Conservation (phyloP, 2,113 vertebrate genomes). For the Periophthalmodon schlosseri region DNA sequence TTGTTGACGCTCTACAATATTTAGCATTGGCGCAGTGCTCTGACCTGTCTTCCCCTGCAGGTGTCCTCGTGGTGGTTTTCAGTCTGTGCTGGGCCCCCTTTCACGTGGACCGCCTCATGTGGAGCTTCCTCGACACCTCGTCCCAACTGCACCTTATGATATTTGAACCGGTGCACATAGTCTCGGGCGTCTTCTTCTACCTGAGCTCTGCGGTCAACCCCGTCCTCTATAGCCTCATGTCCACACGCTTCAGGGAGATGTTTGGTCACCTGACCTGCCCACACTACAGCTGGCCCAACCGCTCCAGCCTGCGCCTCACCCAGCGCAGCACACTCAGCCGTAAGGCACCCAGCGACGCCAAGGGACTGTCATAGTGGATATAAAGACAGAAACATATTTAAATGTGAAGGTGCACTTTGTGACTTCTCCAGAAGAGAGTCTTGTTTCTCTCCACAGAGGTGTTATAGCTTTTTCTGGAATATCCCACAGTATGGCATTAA, state of each 20-base stretch:
- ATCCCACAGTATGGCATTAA: no score
- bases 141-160: conserved; percentile 67
- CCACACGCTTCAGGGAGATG: conserved; percentile 87
- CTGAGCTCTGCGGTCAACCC: conserved; percentile 87
- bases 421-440: no score
- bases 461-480: no score
- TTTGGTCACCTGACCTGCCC: conserved; percentile 82
- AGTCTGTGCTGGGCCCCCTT: conserved; percentile 93
- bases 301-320: conserved; percentile 65
- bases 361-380: background rate
- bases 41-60: conserved; percentile 58
- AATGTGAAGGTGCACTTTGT: no score
- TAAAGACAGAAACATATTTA: background rate
- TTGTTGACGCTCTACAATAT: no score
- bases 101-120: conserved; percentile 87
- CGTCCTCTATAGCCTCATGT: conserved; percentile 94
- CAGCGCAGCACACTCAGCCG: conserved; percentile 72
- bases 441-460: no score
- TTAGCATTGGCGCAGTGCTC: background rate
- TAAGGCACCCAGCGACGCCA: conserved; percentile 4
- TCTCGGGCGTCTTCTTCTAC: conserved; percentile 90
- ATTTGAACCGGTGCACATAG: conserved; percentile 81
- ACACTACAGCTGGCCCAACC: accelerated
- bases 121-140: conserved; percentile 82
- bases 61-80: conserved; percentile 87